phyloP scores from a whole-genome alignment of 2,797 vertebrate species.

The Gallinago nigripennis region DNA sequence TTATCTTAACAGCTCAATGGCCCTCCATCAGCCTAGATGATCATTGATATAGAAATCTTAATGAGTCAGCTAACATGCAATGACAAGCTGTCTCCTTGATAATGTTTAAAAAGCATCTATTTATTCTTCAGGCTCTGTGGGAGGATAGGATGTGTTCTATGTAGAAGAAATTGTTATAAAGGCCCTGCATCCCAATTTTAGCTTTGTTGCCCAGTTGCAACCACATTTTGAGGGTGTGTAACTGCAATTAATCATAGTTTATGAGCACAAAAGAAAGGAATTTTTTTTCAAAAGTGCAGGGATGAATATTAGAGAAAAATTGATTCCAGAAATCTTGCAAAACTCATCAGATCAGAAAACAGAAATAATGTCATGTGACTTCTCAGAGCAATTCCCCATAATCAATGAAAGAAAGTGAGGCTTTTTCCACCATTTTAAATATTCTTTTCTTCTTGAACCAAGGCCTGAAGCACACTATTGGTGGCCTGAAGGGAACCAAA shows the following conservation, averaged over 20 bases:
- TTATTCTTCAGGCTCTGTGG: constrained; percentile 16
- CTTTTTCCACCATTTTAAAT: not conserved
- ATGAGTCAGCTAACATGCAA: constrained; percentile 51
- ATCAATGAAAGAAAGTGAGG: not conserved
- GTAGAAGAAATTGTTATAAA: not conserved
- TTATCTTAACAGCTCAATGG: constrained; percentile 31
- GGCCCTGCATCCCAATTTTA: not conserved
- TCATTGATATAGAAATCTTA: constrained; percentile 52
- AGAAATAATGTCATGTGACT: not conserved
- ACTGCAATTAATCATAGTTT: not conserved
- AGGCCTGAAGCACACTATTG: not conserved
- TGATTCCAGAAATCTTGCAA: not conserved
- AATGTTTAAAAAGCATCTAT: constrained; percentile 9
- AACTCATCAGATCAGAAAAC: not conserved
- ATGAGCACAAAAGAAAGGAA: fast-evolving
- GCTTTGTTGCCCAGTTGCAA: not conserved
- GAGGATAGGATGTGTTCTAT: not conserved
- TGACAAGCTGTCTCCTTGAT: constrained; percentile 42
- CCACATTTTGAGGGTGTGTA: not conserved
- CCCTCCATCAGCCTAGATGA: constrained; percentile 26
- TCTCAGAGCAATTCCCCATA: not conserved
- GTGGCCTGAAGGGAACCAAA: not conserved
- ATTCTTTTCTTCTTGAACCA: not conserved
- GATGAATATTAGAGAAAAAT: not conserved
- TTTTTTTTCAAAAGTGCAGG: not conserved